phyloP scores from a whole-genome alignment of 1,140 invertebrate species.

The Zaprionus taronus region DNA sequence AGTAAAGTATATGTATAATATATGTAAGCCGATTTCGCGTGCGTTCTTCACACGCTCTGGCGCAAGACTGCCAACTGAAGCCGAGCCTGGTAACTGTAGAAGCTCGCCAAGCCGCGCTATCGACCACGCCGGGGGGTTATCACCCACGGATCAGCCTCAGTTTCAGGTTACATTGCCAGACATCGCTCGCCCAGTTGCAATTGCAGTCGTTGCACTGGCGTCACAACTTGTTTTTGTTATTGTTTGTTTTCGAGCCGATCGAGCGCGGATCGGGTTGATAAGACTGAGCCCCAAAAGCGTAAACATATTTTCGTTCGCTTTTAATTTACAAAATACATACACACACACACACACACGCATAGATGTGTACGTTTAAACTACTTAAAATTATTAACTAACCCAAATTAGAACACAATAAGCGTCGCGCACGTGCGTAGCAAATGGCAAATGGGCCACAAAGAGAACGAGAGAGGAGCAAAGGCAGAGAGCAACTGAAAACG shows the following conservation, averaged over 20 bases:
- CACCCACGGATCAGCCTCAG: slow-evolving; percentile 51
- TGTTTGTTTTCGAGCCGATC: slow-evolving; percentile 29
- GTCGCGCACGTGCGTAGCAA: slow-evolving; percentile 56
- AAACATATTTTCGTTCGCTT: slow-evolving; percentile 67
- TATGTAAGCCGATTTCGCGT: slow-evolving; percentile 1
- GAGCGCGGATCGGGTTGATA: slow-evolving; percentile 48
- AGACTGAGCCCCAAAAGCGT: slow-evolving; percentile 29
- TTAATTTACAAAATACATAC: not conserved
- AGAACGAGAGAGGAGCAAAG: slow-evolving; percentile 8
- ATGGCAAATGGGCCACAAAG: not conserved
- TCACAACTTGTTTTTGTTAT: slow-evolving; percentile 60
- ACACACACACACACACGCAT: not conserved
- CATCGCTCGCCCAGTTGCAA: slow-evolving; percentile 30
- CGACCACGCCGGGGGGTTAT: slow-evolving; percentile 58
- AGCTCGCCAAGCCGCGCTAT: slow-evolving; percentile 41
- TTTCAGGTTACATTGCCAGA: slow-evolving; percentile 55
- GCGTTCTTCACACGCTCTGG: slow-evolving; percentile 17
- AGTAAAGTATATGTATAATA: not conserved
- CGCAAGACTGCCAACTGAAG: slow-evolving; percentile 31
- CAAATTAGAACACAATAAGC: slow-evolving; percentile 51
- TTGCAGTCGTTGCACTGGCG: slow-evolving; percentile 55
- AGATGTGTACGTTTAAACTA: slow-evolving; percentile 1
- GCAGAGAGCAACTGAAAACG: not conserved
- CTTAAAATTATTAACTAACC: slow-evolving; percentile 47
- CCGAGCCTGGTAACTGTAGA: slow-evolving; percentile 2